These are phyloP conservation scores for Aphaenogaster ashmeadi DNA, from an alignment of 1,140 invertebrate species.

Conservation along the genomic window DNA sequence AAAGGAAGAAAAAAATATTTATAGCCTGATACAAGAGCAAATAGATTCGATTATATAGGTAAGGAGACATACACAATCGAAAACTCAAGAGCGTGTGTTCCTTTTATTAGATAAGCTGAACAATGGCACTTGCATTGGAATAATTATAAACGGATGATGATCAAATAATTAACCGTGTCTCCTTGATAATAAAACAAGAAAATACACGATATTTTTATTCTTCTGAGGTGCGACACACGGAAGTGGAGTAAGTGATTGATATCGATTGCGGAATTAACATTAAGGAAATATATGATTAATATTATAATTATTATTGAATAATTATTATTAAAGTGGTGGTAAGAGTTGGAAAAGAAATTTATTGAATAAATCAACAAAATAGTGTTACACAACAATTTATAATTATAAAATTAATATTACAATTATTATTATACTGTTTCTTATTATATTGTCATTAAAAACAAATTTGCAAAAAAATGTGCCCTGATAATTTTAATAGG, in stretches of 20 bases:
- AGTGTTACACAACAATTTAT: conserved; percentile 84
- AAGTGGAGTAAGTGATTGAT: conserved; percentile 69
- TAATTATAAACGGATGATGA: conserved; percentile 81
- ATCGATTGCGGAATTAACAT: conserved; percentile 79
- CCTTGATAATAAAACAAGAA: conserved; percentile 79
- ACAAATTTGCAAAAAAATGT: conserved; percentile 80
- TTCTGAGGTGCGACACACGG: conserved; percentile 77
- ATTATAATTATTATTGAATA: conserved; percentile 83
- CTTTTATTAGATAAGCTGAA: conserved; percentile 74
- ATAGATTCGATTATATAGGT: conserved; percentile 76
- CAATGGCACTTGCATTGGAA: conserved; percentile 80
- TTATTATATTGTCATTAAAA: conserved; percentile 86
- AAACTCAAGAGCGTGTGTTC: conserved; percentile 75
- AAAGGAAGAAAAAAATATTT: conserved; percentile 67
- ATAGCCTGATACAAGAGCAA: conserved; percentile 74
- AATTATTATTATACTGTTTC: conserved; percentile 86
- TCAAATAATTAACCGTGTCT: conserved; percentile 82
- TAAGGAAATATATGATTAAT: conserved; percentile 83
- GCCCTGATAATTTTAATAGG: conserved; percentile 75
- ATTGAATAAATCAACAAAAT: conserved; percentile 80
- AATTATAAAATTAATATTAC: conserved; percentile 84
- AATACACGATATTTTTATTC: conserved; percentile 84
- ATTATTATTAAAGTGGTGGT: conserved; percentile 82
- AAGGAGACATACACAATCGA: conserved; percentile 70
- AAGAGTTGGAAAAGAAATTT: conserved; percentile 77